Percentiles rank a stretch among this genome's conserved stretches.
phyloP scores from a whole-genome alignment of 2,888 invertebrate genomes.

The Epinotia brunnichana region DNA sequence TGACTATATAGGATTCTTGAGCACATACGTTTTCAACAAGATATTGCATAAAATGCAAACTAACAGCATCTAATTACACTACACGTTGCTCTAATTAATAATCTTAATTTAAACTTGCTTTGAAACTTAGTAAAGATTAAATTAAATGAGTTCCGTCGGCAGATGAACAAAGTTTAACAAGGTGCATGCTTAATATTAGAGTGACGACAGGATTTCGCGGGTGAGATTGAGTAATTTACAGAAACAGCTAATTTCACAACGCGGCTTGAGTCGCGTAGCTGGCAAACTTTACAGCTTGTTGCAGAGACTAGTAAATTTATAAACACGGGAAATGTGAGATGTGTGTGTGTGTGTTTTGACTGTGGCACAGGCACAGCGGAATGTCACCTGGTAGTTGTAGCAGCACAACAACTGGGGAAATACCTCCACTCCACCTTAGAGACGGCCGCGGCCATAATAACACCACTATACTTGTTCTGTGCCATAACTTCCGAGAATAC shows the following conservation, averaged over 20 bases:
- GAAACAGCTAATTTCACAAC: constrained; percentile 53
- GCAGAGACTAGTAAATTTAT: not conserved
- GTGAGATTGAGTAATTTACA: constrained; percentile 54
- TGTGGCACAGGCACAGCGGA: no score
- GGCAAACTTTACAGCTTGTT: not conserved
- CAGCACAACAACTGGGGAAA: no score
- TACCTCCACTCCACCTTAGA: no score
- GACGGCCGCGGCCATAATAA: no score
- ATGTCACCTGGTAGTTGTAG: no score
- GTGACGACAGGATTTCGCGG: constrained; percentile 43
- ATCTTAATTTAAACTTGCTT: constrained; percentile 43
- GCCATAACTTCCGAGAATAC: no score
- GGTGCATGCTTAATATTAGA: constrained; percentile 55
- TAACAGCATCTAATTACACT: constrained; percentile 14
- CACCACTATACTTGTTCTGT: no score
- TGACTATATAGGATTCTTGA: not conserved
- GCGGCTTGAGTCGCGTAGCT: constrained; percentile 20
- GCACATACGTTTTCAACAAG: constrained; percentile 14
- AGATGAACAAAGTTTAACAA: constrained; percentile 49
- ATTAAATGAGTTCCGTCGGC: constrained; percentile 44
- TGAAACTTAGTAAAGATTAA: constrained; percentile 46
- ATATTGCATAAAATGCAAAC: constrained; percentile 19
- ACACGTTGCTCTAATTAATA: constrained; percentile 34
- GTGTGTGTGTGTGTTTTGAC: no score
- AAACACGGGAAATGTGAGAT: no score